A percentile compares a stretch with the other conserved stretches of the same genome.
Evolutionary conservation across 1,140 invertebrate species (phyloP).

Genomic region (Laodelphax striatellus): DNA sequence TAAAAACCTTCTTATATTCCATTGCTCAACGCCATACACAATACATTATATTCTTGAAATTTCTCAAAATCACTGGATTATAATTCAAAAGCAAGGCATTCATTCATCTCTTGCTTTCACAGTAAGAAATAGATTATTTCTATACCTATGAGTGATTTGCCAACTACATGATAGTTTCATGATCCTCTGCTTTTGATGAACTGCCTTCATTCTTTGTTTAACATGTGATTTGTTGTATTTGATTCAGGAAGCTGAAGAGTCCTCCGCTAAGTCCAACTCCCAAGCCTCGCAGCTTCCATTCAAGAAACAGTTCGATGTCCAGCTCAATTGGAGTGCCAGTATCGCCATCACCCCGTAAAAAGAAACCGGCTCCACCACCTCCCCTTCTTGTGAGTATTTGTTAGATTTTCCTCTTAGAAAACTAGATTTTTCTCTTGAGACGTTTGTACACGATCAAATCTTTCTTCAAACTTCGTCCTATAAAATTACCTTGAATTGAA

Average conservation of each 20-base stretch:
- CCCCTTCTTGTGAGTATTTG: slow-evolving; percentile 27
- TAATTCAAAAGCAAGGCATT: no score
- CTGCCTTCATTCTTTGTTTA: no score
- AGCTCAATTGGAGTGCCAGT: slow-evolving; percentile 33
- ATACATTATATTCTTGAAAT: no score
- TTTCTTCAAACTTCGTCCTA: background rate
- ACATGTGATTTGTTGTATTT: background rate
- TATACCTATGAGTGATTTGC: no score
- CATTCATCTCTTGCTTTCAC: no score
- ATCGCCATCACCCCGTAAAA: slow-evolving; percentile 39
- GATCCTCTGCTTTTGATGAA: no score
- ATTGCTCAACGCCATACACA: no score
- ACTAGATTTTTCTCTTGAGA: background rate
- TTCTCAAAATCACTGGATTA: no score
- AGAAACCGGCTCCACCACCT: slow-evolving; percentile 55
- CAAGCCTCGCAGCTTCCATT: slow-evolving; percentile 16
- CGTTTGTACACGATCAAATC: background rate
- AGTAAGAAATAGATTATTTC: no score
- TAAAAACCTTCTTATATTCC: no score
- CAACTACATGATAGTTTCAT: no score
- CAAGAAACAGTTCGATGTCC: slow-evolving; percentile 23
- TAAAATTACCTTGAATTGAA: no score
- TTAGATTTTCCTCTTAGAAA: slow-evolving; percentile 12
- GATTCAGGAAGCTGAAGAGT: slow-evolving; percentile 8
- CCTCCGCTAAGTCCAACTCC: slow-evolving; percentile 13